Evolutionary conservation across 2,797 vertebrate species (phyloP).

Genomic region (Arctocebus calabarensis): DNA sequence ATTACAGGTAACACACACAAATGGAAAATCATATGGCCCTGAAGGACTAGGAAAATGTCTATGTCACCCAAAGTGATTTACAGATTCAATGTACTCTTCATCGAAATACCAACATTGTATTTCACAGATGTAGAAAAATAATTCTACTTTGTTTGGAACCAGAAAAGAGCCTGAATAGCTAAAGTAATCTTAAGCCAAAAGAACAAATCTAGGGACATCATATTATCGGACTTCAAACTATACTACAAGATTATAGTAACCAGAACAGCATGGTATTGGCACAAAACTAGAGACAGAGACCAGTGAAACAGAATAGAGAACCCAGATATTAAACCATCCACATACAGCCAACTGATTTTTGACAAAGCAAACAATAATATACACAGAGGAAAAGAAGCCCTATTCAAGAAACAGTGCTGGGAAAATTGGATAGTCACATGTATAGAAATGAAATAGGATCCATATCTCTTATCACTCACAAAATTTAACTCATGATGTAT

Average conservation of each 20-base stretch:
- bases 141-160: neutral
- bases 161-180: neutral
- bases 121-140: neutral
- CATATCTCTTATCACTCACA: neutral
- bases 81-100: neutral
- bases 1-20: neutral
- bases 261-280: neutral
- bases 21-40: neutral
- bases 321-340: neutral
- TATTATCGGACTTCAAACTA: neutral
- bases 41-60: neutral
- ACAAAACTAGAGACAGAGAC: neutral
- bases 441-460: neutral
- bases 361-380: neutral
- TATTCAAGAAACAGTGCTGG: neutral
- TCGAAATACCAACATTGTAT: neutral
- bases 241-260: neutral
- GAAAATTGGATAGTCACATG: neutral
- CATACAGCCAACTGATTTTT: neutral
- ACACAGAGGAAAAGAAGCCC: neutral
- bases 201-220: neutral
- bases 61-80: neutral
- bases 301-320: neutral
- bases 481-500: neutral
- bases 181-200: neutral